Conservation (phyloP, 2,888 invertebrate genomes). For the Electrophaes corylata region DNA sequence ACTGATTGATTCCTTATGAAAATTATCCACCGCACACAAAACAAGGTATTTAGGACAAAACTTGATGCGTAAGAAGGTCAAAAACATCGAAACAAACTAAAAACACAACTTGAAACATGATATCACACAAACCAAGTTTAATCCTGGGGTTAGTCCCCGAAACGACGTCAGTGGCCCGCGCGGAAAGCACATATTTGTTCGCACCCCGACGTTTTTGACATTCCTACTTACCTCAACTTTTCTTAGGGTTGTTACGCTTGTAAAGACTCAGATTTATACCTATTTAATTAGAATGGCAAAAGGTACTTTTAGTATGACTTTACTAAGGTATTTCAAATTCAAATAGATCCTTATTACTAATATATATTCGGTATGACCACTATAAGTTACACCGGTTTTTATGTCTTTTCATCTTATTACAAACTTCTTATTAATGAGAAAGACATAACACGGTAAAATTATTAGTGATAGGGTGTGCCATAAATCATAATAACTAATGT, state of each 20-base stretch:
- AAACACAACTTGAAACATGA: conserved; percentile 20
- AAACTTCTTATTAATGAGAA: too few relatives aligned
- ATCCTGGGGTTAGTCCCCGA: conserved; percentile 19
- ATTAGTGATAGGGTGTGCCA: too few relatives aligned
- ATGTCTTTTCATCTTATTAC: too few relatives aligned
- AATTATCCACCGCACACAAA: too few relatives aligned
- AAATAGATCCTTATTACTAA: too few relatives aligned
- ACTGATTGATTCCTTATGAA: neutral
- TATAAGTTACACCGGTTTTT: too few relatives aligned
- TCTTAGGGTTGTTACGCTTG: conserved; percentile 73
- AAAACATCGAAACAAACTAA: neutral
- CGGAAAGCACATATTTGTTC: conserved; percentile 82
- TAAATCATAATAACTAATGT: too few relatives aligned
- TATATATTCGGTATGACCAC: too few relatives aligned
- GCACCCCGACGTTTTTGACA: conserved; percentile 78
- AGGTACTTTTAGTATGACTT: too few relatives aligned
- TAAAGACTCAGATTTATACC: conserved; percentile 2
- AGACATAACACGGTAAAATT: too few relatives aligned
- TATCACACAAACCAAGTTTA: conserved; percentile 35
- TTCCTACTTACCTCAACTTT: conserved; percentile 75
- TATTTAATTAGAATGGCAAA: neutral
- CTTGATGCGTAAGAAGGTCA: neutral
- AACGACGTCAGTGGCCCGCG: conserved; percentile 48
- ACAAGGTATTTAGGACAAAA: too few relatives aligned
- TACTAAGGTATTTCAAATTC: too few relatives aligned